Base-by-base conservation (phyloP, 1,140 invertebrate genomes). In the Lepidurus couesii region DNA sequence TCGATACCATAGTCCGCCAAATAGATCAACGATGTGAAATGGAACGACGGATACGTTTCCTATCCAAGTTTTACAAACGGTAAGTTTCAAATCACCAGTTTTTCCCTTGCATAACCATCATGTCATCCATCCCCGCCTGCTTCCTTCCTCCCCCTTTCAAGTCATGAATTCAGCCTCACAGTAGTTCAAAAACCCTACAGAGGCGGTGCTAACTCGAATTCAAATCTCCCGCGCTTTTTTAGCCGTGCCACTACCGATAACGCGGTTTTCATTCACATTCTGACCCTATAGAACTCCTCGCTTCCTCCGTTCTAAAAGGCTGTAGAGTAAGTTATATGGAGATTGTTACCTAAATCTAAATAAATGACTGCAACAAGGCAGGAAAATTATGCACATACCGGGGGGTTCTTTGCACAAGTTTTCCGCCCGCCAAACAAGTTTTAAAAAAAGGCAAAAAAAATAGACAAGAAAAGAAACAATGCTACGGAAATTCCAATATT, bases 1-100 rank as follows among this genome's bases (percentile, higher is more conserved):
- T 95, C 92, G 79, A 86, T 84, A 34, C 86, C 87, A 84, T 89
- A 94, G 84, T 94, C 90, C 76, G 86, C 90, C 73, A 96, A 85
- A 84, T 95, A 96, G 1, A 96, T 83, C 7, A 95, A 83, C 3
- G 92, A 90, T 13, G 94, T 95, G 82, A 93, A 96, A 84, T 95
- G 92, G 82, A 95, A 95, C 79, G 92, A 90, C 83, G 91, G 88
- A 82, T 95, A 95, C 1, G 92, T 92, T 84, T 91, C 90, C 93
- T 95, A 83, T 34, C 34, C 34, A 34, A 34, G 34, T 34, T 34
- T 34, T 4, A 34, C 34, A 34, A 34, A 34, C 3, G 3, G 34
- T 34, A 34, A 34, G 34, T 34, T 34, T 74, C 21, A 53, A 9
- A 47, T 10, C 13, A 13, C 21, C 6, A 0, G 45, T 21, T 21